Evolutionary conservation across 2,797 vertebrate species (phyloP), one percentile per base, ranked within the genome.

Genomic region (Coracias cyanogaster): DNA sequence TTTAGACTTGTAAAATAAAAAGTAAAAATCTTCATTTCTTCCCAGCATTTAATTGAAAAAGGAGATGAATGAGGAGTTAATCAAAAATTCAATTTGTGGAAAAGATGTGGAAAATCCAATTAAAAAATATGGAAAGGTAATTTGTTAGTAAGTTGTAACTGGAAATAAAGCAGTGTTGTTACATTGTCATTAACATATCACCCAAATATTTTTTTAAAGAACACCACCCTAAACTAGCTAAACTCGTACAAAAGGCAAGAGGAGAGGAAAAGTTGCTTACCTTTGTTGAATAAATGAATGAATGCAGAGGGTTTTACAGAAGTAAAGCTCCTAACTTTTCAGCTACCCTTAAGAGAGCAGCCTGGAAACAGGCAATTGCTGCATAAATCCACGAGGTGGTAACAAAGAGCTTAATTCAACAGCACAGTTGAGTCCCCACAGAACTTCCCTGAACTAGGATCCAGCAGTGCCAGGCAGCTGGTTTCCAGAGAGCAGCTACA

Each of bases 351-450:
- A 33, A 25, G 26, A 46, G 48, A 90, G 52, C 65, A 83, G 41
- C 55, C 43, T 28, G 71, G 74, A 67, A 89, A 89, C 4, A 69
- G n/a, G 80, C 93, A 94, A 52, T 91, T 89, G 74, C 78, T 61
- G 48, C 55, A 48, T 16, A 65, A 90, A 72, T 65, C 95, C 96
- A 96, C 74, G 18, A 97, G 97, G 93, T 95, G 97, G 96, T 91
- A 96, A 91, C 84, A 92, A 91, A 94, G 88, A 85, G 67, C 94
- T 97, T 74, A 41, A 49, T 61, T 71, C 71, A 67, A 57, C 18
- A 61, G 19, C 41, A 22, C 1, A 8, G 17, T 3, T 15, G 31
- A 9, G 7, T 52, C 25, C n/a, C 35, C 6, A 9, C 35, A 66
- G 41, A 71, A 66, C 15, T 71, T 65, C 46, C 35, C 60, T 7